Conservation (phyloP, 2,797 vertebrate species). For the Anguilla megastoma region DNA sequence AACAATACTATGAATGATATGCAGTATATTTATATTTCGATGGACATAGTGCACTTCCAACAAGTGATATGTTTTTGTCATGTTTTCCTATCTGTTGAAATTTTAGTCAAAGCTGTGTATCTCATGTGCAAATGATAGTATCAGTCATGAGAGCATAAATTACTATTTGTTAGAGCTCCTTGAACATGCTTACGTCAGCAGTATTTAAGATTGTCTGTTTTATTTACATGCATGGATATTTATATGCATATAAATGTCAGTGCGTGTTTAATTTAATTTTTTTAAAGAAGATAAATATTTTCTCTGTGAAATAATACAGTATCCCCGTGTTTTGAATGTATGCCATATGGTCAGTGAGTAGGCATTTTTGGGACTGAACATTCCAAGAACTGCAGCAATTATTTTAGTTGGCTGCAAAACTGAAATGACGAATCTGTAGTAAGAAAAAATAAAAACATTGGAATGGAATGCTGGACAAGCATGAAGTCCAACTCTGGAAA, state of each 20-base stretch:
- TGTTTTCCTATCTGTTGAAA: neutral
- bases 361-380: slow-evolving; percentile 36
- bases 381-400: slow-evolving; percentile 39
- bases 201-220: neutral
- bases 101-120: neutral
- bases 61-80: neutral
- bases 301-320: neutral
- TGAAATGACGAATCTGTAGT: slow-evolving; percentile 46
- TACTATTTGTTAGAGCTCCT: neutral
- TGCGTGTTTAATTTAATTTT: neutral
- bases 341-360: neutral
- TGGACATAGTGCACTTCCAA: neutral
- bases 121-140: neutral
- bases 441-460: slow-evolving; percentile 40
- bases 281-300: neutral
- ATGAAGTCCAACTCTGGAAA: slow-evolving; percentile 47
- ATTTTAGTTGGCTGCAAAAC: slow-evolving; percentile 47
- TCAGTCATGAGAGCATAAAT: neutral
- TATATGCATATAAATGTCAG: neutral
- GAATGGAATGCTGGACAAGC: slow-evolving; percentile 48
- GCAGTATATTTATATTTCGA: neutral
- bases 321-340: slow-evolving; percentile 16
- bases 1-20: neutral
- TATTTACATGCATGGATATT: neutral
- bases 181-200: neutral